Evolutionary conservation across 2,797 vertebrate species (phyloP).

Genomic region (Silurus lanzhouensis): DNA sequence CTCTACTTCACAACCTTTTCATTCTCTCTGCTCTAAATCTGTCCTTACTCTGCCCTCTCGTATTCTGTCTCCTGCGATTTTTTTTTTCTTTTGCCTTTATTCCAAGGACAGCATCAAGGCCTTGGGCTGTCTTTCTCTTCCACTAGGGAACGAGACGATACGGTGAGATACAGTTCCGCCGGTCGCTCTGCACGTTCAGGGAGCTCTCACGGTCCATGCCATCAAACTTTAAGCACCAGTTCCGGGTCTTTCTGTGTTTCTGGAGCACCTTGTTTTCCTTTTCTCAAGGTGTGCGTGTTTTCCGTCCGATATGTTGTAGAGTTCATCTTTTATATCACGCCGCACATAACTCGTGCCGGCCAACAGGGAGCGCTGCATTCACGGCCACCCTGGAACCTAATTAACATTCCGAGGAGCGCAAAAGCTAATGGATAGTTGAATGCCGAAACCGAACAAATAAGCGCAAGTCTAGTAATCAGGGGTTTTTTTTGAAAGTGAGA

Average conservation of each 20-base stretch:
- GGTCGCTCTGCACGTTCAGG: background rate
- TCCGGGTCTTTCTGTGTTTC: slow-evolving; percentile 10
- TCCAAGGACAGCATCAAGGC: slow-evolving; percentile 38
- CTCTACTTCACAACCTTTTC: background rate
- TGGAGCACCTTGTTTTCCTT: slow-evolving; percentile 17
- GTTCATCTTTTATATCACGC: slow-evolving; percentile 35
- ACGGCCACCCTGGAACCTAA: slow-evolving; percentile 40
- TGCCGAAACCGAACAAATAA: slow-evolving; percentile 46
- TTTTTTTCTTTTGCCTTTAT: slow-evolving; percentile 36
- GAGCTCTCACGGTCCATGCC: slow-evolving; percentile 40
- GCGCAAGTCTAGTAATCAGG: slow-evolving; percentile 44
- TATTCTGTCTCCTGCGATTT: slow-evolving; percentile 8
- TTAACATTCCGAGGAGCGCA: slow-evolving; percentile 50
- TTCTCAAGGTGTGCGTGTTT: background rate
- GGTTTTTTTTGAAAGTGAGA: slow-evolving; percentile 32
- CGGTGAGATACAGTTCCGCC: background rate
- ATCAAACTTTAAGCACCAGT: slow-evolving; percentile 55
- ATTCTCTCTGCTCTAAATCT: slow-evolving; percentile 26
- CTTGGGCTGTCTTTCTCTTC: slow-evolving; percentile 15
- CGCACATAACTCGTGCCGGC: slow-evolving; percentile 43
- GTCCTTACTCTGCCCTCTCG: slow-evolving; percentile 27
- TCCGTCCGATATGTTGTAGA: background rate
- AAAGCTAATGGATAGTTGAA: slow-evolving; percentile 48
- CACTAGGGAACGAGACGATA: slow-evolving; percentile 29
- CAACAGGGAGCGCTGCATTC: slow-evolving; percentile 34